A percentile compares a stretch with the other conserved stretches of the same genome.
These are phyloP conservation scores for Neolamprologus caudopunctatus DNA, from an alignment of 2,113 vertebrate species.

Conservation along the genomic window DNA sequence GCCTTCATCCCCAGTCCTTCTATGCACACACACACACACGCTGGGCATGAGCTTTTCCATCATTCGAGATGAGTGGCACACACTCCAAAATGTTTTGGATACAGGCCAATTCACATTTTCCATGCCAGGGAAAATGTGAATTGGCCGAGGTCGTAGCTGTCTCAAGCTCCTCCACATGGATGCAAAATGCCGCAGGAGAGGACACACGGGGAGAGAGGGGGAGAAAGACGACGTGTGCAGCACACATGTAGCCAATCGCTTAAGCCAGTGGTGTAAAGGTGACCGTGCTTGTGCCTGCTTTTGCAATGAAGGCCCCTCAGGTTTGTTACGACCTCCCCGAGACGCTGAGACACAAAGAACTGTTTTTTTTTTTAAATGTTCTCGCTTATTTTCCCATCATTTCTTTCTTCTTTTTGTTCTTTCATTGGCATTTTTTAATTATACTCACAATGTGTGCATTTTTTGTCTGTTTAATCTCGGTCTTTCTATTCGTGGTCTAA, in stretches of 20 bases:
- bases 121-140: neutral
- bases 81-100: conserved; percentile 25
- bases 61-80: neutral
- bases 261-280: neutral
- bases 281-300: neutral
- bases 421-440: neutral
- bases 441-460: neutral
- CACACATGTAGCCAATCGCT: neutral
- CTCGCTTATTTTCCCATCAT: neutral
- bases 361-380: rapidly evolving
- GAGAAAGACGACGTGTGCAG: neutral
- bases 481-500: neutral
- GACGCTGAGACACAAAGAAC: neutral
- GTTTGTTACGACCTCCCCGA: neutral
- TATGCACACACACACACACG: neutral
- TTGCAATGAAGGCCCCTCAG: neutral
- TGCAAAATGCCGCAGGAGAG: conserved; percentile 49
- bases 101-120: neutral
- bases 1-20: neutral
- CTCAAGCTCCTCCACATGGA: conserved; percentile 3
- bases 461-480: rapidly evolving
- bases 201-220: neutral
- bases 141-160: neutral
- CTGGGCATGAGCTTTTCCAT: neutral
- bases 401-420: neutral